A percentile compares a stretch with the other conserved stretches of the same genome.
Evolutionary conservation across 2,888 invertebrate genomes (phyloP).

Genomic region (Eupithecia pulchellata): DNA sequence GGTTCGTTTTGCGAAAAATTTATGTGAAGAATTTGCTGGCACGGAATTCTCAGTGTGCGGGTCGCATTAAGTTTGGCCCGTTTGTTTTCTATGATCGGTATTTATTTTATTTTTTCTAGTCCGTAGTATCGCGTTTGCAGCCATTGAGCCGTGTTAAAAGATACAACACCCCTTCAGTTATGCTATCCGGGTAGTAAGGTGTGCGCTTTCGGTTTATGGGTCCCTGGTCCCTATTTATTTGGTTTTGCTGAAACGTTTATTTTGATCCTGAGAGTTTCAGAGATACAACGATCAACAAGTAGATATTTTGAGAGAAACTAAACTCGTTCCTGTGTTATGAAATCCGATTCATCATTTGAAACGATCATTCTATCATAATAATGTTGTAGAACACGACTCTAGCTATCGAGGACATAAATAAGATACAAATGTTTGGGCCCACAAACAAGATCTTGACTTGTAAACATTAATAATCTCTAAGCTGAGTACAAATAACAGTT

Average conservation of each 20-base stretch:
- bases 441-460: slow-evolving; percentile 5
- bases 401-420: slow-evolving; percentile 11
- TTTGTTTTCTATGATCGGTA: background rate
- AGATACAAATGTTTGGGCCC: background rate
- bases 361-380: slow-evolving; percentile 4
- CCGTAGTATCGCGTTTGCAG: background rate
- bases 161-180: background rate
- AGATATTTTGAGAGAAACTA: background rate
- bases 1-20: too few relatives aligned
- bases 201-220: background rate
- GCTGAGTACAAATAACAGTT: background rate
- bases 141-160: slow-evolving; percentile 6
- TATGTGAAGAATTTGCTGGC: too few relatives aligned
- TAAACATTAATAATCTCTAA: slow-evolving; percentile 13
- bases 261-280: background rate
- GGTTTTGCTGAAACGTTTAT: background rate
- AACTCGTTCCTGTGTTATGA: background rate
- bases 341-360: slow-evolving; percentile 2
- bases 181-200: slow-evolving; percentile 8
- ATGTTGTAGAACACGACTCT: slow-evolving; percentile 9
- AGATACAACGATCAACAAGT: slow-evolving; percentile 2
- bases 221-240: background rate
- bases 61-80: too few relatives aligned
- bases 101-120: background rate
- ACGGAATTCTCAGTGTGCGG: too few relatives aligned